Conservation (phyloP, 1,140 invertebrate species). For the Dinoponera quadriceps region DNA sequence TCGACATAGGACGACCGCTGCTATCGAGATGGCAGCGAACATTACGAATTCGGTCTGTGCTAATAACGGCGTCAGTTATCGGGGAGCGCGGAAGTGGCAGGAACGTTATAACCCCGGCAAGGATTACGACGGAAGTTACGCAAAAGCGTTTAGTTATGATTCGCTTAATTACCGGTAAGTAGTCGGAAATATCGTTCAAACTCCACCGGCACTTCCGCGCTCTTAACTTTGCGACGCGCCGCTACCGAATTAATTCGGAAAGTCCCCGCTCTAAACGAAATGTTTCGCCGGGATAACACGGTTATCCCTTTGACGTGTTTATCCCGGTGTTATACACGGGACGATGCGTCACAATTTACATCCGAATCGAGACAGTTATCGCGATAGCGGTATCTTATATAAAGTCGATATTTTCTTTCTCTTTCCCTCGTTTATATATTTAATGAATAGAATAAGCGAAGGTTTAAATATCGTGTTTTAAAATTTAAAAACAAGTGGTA, state of each 20-base stretch:
- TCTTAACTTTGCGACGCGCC: conserved; percentile 27
- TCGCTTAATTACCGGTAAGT: conserved; percentile 37
- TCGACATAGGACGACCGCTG: conserved; percentile 33
- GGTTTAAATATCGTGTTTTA: too few relatives aligned
- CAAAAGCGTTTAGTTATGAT: conserved; percentile 45
- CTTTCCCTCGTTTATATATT: too few relatives aligned
- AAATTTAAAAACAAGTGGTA: too few relatives aligned
- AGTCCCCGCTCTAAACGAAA: conserved; percentile 27
- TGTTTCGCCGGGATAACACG: conserved; percentile 14
- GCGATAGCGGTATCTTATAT: not conserved
- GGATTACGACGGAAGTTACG: conserved; percentile 31
- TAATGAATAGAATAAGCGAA: too few relatives aligned
- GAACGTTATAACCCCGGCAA: conserved; percentile 69
- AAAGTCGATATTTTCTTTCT: too few relatives aligned
- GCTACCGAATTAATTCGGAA: conserved; percentile 29
- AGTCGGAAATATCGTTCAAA: conserved; percentile 37
- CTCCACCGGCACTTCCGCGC: conserved; percentile 20
- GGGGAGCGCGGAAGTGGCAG: conserved; percentile 65
- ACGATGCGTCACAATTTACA: not conserved
- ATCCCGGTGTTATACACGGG: too few relatives aligned
- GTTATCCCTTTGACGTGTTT: conserved; percentile 9
- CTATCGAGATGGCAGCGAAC: conserved; percentile 13
- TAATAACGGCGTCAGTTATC: conserved; percentile 77
- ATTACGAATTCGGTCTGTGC: conserved; percentile 73
- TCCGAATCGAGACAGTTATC: not conserved